Evolutionary conservation across 30 jellyfish, hydroid and myxozoan species (phyloP), one percentile per base, ranked within the genome.

Genomic region (Hydra vulgaris): DNA sequence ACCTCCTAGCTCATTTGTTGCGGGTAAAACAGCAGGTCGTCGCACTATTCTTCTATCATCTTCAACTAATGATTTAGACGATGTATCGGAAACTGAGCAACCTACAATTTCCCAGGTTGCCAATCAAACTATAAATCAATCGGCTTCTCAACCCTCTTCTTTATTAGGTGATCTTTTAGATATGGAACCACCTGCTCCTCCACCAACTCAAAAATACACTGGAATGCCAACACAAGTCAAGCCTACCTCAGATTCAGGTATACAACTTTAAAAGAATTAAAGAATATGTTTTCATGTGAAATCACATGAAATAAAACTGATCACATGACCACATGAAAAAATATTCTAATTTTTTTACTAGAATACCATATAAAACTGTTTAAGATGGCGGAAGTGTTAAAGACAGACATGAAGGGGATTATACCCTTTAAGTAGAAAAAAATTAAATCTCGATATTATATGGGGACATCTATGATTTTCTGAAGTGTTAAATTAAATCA

Each of bases 1-100:
- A 69, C 96, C 99, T 18, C 99, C 99, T 54, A 81, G 95, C 81
- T 87, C 99, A 1, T 93, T 93, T 81, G 96, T 93, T 27, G 96
- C 96, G 26, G 96, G 99, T 53, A 81, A 87, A 27, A 75, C 94
- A 20, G 94, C 94, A 20, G 95, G 84, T 54, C 94, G 95, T 27
- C 94, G 96, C 25, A 89, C 96, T 20, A 89, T 96, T 7, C 84
- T 93, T 68, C 96, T 95, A 22, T 26, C 95, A 1, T 85, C 94
- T 54, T 88, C 92, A 71, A 75, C 84, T 0, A 90, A 94, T 17
- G 86, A 73, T 12, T 87, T 75, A 18, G 96, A 83, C 16, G 81
- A 83, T 15, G 53, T 89, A 40, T 88, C 79, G 15, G 95, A 85
- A 17, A 71, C 82, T 20, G 86, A 79, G 19, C 91, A 81, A 66